Evolutionary conservation across 2,888 invertebrate genomes (phyloP), one percentile per base, ranked within the genome.

Genomic region (Stenodera caucasica): DNA sequence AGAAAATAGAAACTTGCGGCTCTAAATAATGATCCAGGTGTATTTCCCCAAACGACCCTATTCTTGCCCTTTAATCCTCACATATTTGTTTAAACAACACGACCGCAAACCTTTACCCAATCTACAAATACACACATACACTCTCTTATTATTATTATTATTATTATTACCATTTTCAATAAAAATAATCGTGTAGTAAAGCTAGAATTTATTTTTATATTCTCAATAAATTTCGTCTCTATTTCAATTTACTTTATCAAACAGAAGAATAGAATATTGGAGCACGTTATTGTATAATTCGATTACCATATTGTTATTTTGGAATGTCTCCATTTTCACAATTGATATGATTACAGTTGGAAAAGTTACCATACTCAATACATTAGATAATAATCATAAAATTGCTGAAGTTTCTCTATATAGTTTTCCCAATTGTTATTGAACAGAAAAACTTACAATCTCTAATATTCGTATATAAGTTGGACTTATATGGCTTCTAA

Each of bases 381-480:
- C 37, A 40, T 40, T 40, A 40, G 18, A 40, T 18, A 40, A 40
- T 40, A 40, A n/a, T n/a, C n/a, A 11, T 40, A 40, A 40, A 40
- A 40, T 8, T 40, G 37, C 11, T 15, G 15, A 40, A 40, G 15
- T 40, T 40, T 40, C 12, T n/a, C 3, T 4, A 33, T 33, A 33
- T 33, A 33, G 12, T 12, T 33, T 1, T 7, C 0, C 8, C 15
- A 40, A 40, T 40, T 15, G 18, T 40, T 40, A 18, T 29, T 7
- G n/a, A n/a, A n/a, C n/a, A n/a, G n/a, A n/a, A n/a, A n/a, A n/a
- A n/a, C n/a, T n/a, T n/a, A n/a, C n/a, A n/a, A n/a, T n/a, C n/a
- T n/a, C n/a, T n/a, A n/a, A n/a, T n/a, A 35, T 35, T 35, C 35
- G 35, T 35, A 35, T 35, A n/a, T n/a, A n/a, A 35, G 14, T 35